Percentiles rank a stretch among this genome's conserved stretches.
Evolutionary conservation across 2,888 invertebrate genomes (phyloP).

Genomic region (Calameuta pallipes): DNA sequence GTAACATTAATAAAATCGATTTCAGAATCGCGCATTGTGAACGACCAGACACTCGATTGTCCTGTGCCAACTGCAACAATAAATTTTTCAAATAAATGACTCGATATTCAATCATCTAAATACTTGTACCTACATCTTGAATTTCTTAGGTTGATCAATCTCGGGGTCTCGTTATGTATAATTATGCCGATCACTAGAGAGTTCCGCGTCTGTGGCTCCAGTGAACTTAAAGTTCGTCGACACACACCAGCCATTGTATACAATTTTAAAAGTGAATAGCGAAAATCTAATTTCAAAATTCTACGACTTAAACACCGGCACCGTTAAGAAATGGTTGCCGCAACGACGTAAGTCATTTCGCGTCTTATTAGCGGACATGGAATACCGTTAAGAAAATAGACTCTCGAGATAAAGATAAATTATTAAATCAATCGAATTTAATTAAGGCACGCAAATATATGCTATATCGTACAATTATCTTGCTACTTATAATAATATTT

Average conservation of each 20-base stretch:
- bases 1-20: constrained; percentile 80
- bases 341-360: neutral
- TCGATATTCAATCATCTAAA: constrained; percentile 5
- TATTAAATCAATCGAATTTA: constrained; percentile 19
- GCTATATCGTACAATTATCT: constrained; percentile 31
- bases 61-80: constrained; percentile 42
- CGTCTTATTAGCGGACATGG: neutral
- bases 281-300: neutral
- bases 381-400: neutral
- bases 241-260: constrained; percentile 52
- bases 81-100: neutral
- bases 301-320: neutral
- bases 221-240: constrained; percentile 49
- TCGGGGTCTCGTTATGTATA: constrained; percentile 37
- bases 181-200: constrained; percentile 58
- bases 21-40: constrained; percentile 80
- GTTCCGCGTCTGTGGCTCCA: constrained; percentile 54
- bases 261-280: neutral
- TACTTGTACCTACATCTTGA: constrained; percentile 49
- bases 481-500: constrained; percentile 12
- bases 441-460: constrained; percentile 42
- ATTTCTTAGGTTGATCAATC: constrained; percentile 46
- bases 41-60: constrained; percentile 77
- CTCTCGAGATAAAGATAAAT: neutral
- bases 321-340: neutral